Percentiles rank a stretch among this genome's conserved stretches.
phyloP scores from a whole-genome alignment of 64 coral and sea anemone species.

The Pocillopora damicornis region DNA sequence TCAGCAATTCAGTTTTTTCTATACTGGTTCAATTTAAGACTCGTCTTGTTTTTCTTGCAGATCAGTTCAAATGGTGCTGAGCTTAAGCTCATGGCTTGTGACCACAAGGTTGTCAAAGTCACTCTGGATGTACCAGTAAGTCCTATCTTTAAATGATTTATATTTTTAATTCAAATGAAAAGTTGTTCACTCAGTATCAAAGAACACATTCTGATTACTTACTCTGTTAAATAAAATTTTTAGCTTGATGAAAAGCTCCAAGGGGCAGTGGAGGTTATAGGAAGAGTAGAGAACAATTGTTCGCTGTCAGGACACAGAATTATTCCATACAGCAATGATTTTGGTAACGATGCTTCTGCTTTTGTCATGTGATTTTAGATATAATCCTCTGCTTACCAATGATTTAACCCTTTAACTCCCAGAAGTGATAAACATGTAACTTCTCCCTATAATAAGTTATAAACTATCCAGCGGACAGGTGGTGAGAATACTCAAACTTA shows the following conservation, averaged over 20 bases:
- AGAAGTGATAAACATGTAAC: too few species aligned
- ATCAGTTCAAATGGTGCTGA: conserved; percentile 64
- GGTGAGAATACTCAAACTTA: too few species aligned
- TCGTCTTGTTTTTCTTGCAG: conserved; percentile 25
- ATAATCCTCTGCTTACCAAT: too few species aligned
- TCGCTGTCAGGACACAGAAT: conserved; percentile 60
- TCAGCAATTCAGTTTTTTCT: too few species aligned
- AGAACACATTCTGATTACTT: neutral
- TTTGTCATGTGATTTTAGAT: too few species aligned
- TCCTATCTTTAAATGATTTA: neutral
- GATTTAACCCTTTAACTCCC: too few species aligned
- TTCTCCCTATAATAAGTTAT: too few species aligned
- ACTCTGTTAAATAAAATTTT: neutral
- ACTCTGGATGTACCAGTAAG: conserved; percentile 67
- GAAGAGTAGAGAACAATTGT: conserved; percentile 67
- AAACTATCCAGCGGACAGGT: too few species aligned
- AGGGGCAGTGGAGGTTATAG: conserved; percentile 78
- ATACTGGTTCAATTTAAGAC: neutral
- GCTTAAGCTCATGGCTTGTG: conserved; percentile 61
- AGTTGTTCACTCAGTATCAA: neutral
- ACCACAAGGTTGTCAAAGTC: conserved; percentile 71
- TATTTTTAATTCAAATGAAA: too few species aligned
- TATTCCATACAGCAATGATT: conserved; percentile 68
- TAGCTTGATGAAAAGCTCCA: conserved; percentile 80
- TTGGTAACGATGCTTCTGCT: conserved; percentile 54